Evolutionary conservation across 2,797 vertebrate genomes (phyloP).

Genomic region (Sebastes oblongus): DNA sequence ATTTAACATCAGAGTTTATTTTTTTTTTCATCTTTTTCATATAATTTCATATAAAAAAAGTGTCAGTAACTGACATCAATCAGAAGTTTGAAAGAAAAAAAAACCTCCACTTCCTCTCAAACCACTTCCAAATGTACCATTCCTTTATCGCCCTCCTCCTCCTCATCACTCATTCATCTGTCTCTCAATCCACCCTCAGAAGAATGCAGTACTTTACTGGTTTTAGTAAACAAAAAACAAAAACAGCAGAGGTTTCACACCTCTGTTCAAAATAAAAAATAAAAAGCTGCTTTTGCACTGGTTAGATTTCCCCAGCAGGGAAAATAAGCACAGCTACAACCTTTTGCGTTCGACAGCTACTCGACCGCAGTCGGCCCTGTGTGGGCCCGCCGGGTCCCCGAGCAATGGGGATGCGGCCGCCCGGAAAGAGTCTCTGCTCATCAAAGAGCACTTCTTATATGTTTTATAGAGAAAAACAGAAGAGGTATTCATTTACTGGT

Average conservation of each 20-base stretch:
- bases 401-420: constrained; percentile 30
- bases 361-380: constrained; percentile 62
- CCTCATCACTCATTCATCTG: constrained; percentile 63
- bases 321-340: constrained; percentile 80
- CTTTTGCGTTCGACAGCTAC: constrained; percentile 50
- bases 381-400: constrained; percentile 38
- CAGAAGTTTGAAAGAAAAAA: constrained; percentile 71
- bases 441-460: constrained; percentile 80
- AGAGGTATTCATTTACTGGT: constrained; percentile 84
- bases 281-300: constrained; percentile 79
- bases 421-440: constrained; percentile 75
- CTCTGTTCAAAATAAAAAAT: constrained; percentile 60
- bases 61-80: constrained; percentile 86
- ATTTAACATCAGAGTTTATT: constrained; percentile 76
- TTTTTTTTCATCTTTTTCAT: constrained; percentile 67
- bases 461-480: constrained; percentile 72
- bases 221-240: constrained; percentile 83
- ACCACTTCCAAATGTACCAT: constrained; percentile 82
- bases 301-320: constrained; percentile 75
- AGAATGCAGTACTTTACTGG: constrained; percentile 81
- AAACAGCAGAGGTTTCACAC: constrained; percentile 60
- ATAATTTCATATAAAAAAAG: constrained; percentile 75
- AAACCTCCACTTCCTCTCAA: constrained; percentile 71
- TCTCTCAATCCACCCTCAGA: constrained; percentile 72
- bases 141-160: constrained; percentile 60